Base-by-base conservation (phyloP, 2,888 invertebrate genomes). In the Myopa tessellatipennis region DNA sequence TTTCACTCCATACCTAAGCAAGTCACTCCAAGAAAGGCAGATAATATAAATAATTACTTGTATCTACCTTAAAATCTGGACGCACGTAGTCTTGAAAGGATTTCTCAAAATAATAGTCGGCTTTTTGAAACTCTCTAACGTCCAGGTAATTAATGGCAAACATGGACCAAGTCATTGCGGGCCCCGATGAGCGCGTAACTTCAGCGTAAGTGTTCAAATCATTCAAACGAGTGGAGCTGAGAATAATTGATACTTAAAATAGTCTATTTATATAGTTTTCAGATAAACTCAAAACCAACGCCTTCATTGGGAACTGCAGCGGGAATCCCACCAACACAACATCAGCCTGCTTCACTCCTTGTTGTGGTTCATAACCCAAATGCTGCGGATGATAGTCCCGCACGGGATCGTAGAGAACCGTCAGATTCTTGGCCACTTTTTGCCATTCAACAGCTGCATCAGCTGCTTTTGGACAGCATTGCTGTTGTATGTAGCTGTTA, bases 91-190 rank as follows among this genome's bases (percentile, higher is more conserved):
- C 89, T 79, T 89, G 86, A 79, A 90, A 92, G 82, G 91, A 91
- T 75, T 88, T 90, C 74, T 90, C 89, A 81, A 92, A 92, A 80
- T 91, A 87, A 4, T 83, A 82, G 0, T 88, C 88, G 0, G 92
- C 92, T 38, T 89, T 87, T 0, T 80, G 79, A 2, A 84, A 80
- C 55, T 92, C 88, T 0, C 85, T 88, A 14, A 91, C 81, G 38
- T 89, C 89, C 60, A 92, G 85, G 80, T 91, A 91, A 6, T 92
- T 92, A 1, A 92, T 90, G 0, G 92, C 87, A 84, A 92, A 92
- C 91, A 92, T 92, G 69, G 92, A 91, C 92, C 92, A 92, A 1
- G 92, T 92, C 92, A 92, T 92, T 0, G 92, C 92, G 1, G 92
- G 92, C 0, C 92, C 92, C 34, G 85, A 88, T 63, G 83, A 83